Evolutionary conservation across 2,888 invertebrate genomes (phyloP), one percentile per base, ranked within the genome.

Genomic region (Pollenia labialis): DNA sequence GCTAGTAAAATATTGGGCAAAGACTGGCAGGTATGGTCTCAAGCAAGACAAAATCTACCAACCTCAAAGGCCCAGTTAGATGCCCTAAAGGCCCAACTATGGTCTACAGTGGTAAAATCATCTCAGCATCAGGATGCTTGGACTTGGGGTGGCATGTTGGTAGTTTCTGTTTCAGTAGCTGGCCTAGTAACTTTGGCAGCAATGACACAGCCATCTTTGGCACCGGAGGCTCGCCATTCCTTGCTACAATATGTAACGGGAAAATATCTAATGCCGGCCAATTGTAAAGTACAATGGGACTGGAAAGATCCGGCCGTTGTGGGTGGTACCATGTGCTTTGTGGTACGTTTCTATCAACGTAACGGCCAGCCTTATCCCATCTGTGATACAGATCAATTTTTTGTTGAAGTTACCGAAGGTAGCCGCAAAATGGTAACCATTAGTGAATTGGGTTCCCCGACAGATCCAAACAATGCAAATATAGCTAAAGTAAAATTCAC

Each of bases 311-410:
- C 98, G 18, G 96, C 97, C 90, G 94, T 95, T 14, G 98, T 98
- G 40, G 98, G 98, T 60, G 97, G 96, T 93, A 98, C 98, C 48
- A 97, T 98, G 95, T 97, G 97, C 92, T 98, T 98, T 94, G 96
- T 96, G 81, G 97, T 98, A 89, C 94, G 97, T 94, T 98, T 98
- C 94, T 98, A 95, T 94, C 98, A 98, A 94, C 96, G 98, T 88
- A 98, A 98, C 93, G 98, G 98, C 40, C 97, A 97, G 92, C 97
- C 98, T 88, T 98, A 98, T 94, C 98, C 98, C 89, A 97, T 98
- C 92, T 98, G 98, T 94, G 97, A 98, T 94, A 97, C 97, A 87
- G 98, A 98, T 94, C 96, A 97, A 93, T 95, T 98, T 89, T 95
- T 96, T 90, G 97, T 98, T 89, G 96, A 97, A 94, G 97, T 98